These are phyloP conservation scores for Macrophya alboannulata DNA, from an alignment of 2,888 invertebrate species.

Conservation along the genomic window DNA sequence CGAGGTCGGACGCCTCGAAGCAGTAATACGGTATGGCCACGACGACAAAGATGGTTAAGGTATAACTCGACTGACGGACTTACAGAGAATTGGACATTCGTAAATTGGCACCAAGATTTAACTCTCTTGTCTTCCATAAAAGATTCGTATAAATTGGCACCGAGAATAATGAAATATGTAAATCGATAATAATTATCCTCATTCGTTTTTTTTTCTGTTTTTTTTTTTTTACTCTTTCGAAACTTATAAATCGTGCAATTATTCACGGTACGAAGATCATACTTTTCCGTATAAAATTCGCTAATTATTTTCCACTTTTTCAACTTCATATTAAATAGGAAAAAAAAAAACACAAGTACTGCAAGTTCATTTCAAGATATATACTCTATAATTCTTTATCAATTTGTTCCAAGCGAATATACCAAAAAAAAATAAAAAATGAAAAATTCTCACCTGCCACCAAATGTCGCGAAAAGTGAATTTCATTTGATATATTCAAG, in stretches of 20 bases:
- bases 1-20: not conserved
- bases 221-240: not conserved
- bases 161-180: not conserved
- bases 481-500: not conserved
- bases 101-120: not conserved
- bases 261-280: not conserved
- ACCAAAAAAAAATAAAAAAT: no score
- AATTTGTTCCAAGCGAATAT: no score
- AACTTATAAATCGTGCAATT: not conserved
- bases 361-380: not conserved
- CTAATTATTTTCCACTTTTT: not conserved
- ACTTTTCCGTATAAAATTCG: not conserved
- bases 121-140: not conserved
- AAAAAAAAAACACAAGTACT: not conserved
- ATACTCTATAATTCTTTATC: no score
- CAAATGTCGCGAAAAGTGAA: no score
- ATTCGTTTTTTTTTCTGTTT: no score
- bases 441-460: no score
- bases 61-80: not conserved
- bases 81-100: constrained; percentile 8
- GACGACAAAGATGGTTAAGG: constrained; percentile 1
- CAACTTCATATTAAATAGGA: not conserved
- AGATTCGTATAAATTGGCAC: not conserved
- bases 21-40: constrained; percentile 24
- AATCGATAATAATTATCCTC: not conserved